Base-by-base conservation (phyloP, 2,113 vertebrate species). In the Kryptolebias marmoratus region DNA sequence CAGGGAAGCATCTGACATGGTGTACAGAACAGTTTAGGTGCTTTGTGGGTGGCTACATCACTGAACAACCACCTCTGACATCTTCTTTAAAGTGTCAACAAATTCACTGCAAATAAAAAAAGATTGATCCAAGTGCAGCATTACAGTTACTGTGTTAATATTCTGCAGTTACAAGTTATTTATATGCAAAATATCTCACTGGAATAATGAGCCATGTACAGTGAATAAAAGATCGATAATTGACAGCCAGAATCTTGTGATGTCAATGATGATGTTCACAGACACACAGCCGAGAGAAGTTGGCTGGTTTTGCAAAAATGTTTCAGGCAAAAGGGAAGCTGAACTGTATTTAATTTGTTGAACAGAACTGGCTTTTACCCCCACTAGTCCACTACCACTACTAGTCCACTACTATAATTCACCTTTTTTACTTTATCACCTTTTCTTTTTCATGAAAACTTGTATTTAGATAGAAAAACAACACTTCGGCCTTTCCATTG, bases 11-110 rank as follows among this genome's bases (percentile, higher is more conserved):
- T 80, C 30, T 77, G 75, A 79, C 59, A 60, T 8, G 49, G 53
- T 47, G 45, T 4, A 28, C 69, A 47, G 63, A 61, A 42, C 30
- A 10, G 68, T 70, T 71, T 4, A 50, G 32, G 18, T 61, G 45
- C 75, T 70, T 32, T 11, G 64, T 82, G 69, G 80, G 73, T 82
- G 79, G 71, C 61, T 85, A 11, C 8, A 22, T 28, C 42, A 22
- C 22, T 22, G 22, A 22, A 63, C 47, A 2, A 62, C 68, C 65
- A 63, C 66, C 68, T 67, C 18, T 3, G 9, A n/a, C 10, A 2
- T 52, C 50, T 22, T 9, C 50, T 22, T 18, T 52, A 18, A 52
- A 52, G 5, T 52, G 18, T 52, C 16, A 52, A 52, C 50, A n/a
- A n/a, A 22, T 52, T 12, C 11, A 47, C 22, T 22, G 50, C n/a